A percentile compares a stretch with the other conserved stretches of the same genome.
Conservation (phyloP, 2,113 vertebrate species). For the Channa argus region DNA sequence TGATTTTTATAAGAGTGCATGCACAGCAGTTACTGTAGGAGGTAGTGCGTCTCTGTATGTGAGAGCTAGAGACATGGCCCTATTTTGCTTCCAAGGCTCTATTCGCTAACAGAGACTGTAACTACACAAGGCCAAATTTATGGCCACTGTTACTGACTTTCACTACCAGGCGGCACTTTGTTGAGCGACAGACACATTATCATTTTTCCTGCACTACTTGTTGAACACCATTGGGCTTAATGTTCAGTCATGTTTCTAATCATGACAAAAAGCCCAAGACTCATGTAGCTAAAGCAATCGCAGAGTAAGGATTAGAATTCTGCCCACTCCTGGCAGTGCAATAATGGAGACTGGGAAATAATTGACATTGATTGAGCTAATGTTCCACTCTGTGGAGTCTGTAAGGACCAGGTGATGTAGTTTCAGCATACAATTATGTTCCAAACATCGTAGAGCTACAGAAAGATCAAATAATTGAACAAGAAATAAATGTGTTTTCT, state of each 20-base stretch:
- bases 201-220: conserved; percentile 56
- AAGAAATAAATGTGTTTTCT: conserved; percentile 73
- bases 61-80: conserved; percentile 30
- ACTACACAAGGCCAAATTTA: conserved; percentile 18
- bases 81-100: conserved; percentile 9
- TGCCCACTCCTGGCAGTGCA: conserved; percentile 70
- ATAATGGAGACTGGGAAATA: conserved; percentile 79
- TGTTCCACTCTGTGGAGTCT: conserved; percentile 70
- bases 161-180: conserved; percentile 33
- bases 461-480: conserved; percentile 76
- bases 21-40: background rate
- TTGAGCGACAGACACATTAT: conserved; percentile 52
- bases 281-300: conserved; percentile 65
- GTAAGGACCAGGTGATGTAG: conserved; percentile 71
- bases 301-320: conserved; percentile 69
- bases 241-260: conserved; percentile 75
- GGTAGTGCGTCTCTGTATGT: conserved; percentile 4
- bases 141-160: conserved; percentile 10
- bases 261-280: conserved; percentile 68
- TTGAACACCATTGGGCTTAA: conserved; percentile 59
- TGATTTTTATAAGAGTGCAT: background rate
- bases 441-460: conserved; percentile 43
- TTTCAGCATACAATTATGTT: conserved; percentile 71
- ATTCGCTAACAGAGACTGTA: conserved; percentile 18
- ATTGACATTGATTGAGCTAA: conserved; percentile 83